Base-by-base conservation (phyloP, 2,888 invertebrate species). In the Chydorus sphaericus region DNA sequence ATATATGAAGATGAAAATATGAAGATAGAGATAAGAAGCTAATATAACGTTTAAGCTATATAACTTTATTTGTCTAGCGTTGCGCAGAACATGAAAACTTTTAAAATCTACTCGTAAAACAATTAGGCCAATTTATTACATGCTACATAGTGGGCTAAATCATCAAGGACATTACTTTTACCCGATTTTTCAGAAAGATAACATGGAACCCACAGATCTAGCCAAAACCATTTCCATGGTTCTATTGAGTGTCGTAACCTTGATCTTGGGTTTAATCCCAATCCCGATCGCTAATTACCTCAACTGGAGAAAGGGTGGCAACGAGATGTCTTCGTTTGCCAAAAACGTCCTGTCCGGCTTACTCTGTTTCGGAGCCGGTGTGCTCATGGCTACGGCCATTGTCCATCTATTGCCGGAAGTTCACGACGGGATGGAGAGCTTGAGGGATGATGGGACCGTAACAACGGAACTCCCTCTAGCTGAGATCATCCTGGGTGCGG, bases 311-410 rank as follows among this genome's bases (percentile, higher is more conserved):
- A 20, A 44, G 51, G 33, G 30, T 29, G 50, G 54, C 54, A 28
- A 54, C 28, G 38, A 37, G 20, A 57, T 57, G 57, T 53, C 52
- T 14, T 11, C 18, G 4, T 10, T 31, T 10, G 29, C 48, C 33
- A 44, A 28, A 23, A 44, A 33, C 1, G 66, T 85, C 2, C 73
- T 84, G 1, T 85, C 78, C 64, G 70, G 81, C 20, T 68, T 85
- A 28, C 71, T 88, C 20, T 81, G 84, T n/a, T 82, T 87, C 61
- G 88, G 87, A 16, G 88, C 87, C n/a, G 88, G 88, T 10, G 87
- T 88, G 0, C 71, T 89, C 18, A 70, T 89, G 37, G 81, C 82
- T 60, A 88, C 88, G 2, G 86, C 86, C 4, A 86, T 89, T 65
- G 69, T 86, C 61, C 88, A 89, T 65, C 72, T 89, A 63, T 71